These are phyloP conservation scores for Silurus meridionalis DNA, from an alignment of 2,113 vertebrate genomes.

Conservation along the genomic window DNA sequence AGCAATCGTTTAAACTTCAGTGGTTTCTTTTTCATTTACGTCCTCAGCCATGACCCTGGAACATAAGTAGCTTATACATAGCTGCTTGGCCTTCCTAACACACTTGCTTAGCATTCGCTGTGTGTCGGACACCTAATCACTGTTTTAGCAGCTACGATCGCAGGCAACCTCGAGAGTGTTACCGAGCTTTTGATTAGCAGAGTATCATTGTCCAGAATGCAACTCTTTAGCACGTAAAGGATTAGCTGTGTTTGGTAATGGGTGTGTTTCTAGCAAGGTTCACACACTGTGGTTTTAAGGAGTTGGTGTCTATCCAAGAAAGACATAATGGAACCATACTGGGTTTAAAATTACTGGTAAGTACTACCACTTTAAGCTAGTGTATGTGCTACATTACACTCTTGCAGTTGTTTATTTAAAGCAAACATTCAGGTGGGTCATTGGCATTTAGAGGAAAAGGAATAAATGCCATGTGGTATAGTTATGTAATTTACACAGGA, in stretches of 20 bases:
- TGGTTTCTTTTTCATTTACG: neutral
- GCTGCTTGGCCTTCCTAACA: conserved; percentile 10
- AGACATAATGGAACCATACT: neutral
- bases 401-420: neutral
- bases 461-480: neutral
- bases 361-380: neutral
- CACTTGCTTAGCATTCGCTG: conserved; percentile 7
- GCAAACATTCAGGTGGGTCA: too few relatives aligned
- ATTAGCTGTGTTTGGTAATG: conserved; percentile 22
- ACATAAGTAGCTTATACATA: conserved; percentile 46
- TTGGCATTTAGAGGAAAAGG: neutral
- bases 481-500: neutral
- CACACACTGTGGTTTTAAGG: neutral
- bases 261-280: conserved; percentile 2
- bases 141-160: conserved; percentile 1
- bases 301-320: neutral
- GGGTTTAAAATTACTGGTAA: conserved; percentile 5
- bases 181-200: conserved; percentile 40
- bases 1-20: neutral
- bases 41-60: conserved; percentile 14
- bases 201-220: neutral
- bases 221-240: neutral
- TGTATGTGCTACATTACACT: neutral
- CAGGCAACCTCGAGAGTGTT: conserved; percentile 4
- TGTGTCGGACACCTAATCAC: neutral